phyloP scores from a whole-genome alignment of 23 tunicate genomes.

The Styela plicata region DNA sequence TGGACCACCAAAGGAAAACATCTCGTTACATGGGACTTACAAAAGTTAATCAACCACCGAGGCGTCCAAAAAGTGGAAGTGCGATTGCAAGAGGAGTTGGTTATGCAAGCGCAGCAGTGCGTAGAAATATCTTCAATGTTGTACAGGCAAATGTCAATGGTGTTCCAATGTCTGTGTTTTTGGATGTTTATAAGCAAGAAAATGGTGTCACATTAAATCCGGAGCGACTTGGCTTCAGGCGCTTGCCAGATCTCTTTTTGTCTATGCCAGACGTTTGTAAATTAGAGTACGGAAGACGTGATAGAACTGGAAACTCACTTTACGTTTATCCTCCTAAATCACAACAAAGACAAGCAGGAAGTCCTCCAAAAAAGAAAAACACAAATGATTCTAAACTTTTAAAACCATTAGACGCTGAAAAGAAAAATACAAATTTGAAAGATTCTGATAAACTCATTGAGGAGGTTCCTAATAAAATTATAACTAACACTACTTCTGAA shows the following conservation, averaged over 20 bases:
- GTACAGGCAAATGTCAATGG: conserved; percentile 41
- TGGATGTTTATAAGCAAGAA: conserved; percentile 41
- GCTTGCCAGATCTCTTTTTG: conserved; percentile 20
- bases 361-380: not conserved
- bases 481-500: not conserved
- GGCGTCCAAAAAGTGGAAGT: not conserved
- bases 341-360: not conserved
- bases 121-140: conserved; percentile 34
- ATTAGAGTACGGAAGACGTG: conserved; percentile 61
- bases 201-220: conserved; percentile 38
- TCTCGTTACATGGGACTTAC: conserved; percentile 5
- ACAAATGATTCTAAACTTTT: not conserved
- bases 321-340: conserved; percentile 49
- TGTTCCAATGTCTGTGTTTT: conserved; percentile 39
- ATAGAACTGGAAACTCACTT: conserved; percentile 48
- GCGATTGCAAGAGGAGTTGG: not conserved
- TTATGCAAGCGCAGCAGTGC: conserved; percentile 31
- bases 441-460: not conserved
- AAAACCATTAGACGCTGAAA: not conserved
- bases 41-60: not conserved
- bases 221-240: not conserved
- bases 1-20: conserved; percentile 55
- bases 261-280: conserved; percentile 49
- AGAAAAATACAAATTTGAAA: not conserved
- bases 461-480: not conserved